Conservation (phyloP, 2,113 vertebrate genomes). For the Lonchura striata region DNA sequence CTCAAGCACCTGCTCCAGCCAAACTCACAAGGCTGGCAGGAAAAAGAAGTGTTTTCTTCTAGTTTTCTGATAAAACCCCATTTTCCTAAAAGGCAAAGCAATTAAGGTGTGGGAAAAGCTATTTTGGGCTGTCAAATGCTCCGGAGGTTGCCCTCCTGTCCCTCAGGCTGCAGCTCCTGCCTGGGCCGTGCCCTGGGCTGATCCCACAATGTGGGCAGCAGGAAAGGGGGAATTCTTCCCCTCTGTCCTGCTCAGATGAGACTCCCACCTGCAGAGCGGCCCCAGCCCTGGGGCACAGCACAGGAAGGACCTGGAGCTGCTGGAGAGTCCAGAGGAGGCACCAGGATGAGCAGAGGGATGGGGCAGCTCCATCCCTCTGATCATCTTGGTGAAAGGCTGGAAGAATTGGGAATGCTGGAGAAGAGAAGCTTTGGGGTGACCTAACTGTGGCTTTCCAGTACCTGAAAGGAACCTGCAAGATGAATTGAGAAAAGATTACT, state of each 20-base stretch:
- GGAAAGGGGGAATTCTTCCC: background rate
- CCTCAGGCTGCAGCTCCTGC: background rate
- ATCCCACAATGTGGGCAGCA: background rate
- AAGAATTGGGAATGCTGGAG: background rate
- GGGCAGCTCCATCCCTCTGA: background rate
- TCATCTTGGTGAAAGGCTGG: background rate
- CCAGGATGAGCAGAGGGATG: background rate
- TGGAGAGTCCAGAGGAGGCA: background rate
- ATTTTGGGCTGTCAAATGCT: background rate
- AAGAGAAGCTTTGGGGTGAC: background rate
- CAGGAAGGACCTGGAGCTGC: background rate
- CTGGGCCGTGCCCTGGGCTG: background rate
- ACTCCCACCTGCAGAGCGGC: background rate
- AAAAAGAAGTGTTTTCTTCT: background rate
- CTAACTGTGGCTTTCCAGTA: rapidly evolving
- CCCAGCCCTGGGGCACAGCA: background rate
- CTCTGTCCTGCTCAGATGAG: background rate
- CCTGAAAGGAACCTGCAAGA: background rate
- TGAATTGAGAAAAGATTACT: background rate
- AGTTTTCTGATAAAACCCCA: background rate
- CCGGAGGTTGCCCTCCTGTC: background rate
- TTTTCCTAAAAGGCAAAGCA: background rate
- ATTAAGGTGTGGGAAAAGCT: background rate
- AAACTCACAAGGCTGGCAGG: background rate
- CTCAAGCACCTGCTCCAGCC: background rate